phyloP scores from a whole-genome alignment of 2,888 invertebrate genomes.

The Polyommatus icarus region DNA sequence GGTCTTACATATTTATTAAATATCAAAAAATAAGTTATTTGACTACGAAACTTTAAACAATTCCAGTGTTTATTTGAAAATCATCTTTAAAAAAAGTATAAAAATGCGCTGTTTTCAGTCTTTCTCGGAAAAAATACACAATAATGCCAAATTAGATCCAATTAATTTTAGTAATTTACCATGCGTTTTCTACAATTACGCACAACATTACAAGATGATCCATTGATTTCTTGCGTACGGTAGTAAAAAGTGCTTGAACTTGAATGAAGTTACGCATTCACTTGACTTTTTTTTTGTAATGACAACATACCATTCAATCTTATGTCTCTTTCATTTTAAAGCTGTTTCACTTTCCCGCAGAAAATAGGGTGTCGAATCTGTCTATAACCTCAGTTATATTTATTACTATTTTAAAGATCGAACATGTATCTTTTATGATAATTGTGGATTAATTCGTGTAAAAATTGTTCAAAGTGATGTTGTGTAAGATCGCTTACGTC shows the following conservation, averaged over 20 bases:
- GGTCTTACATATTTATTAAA: neutral
- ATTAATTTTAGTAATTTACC: neutral
- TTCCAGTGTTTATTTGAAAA: neutral
- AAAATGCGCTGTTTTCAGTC: neutral
- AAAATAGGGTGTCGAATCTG: constrained; percentile 82
- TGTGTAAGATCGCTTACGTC: constrained; percentile 78
- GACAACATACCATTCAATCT: constrained; percentile 62
- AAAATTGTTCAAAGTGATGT: constrained; percentile 79
- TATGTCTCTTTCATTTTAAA: constrained; percentile 74
- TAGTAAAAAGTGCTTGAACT: constrained; percentile 1
- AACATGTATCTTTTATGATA: constrained; percentile 86
- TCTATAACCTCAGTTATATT: constrained; percentile 79
- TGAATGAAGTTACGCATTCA: constrained; percentile 31
- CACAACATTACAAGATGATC: neutral
- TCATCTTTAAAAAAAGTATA: neutral
- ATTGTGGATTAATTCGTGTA: constrained; percentile 82
- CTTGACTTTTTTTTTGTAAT: constrained; percentile 51
- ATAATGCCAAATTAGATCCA: neutral
- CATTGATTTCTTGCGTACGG: constrained; percentile 19
- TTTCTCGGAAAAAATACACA: neutral
- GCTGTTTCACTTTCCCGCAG: constrained; percentile 80
- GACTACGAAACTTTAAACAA: neutral
- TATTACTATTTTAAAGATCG: constrained; percentile 77
- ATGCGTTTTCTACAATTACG: neutral
- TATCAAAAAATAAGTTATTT: neutral